Conservation (phyloP, 2,797 vertebrate genomes). For the Dryobates pubescens region DNA sequence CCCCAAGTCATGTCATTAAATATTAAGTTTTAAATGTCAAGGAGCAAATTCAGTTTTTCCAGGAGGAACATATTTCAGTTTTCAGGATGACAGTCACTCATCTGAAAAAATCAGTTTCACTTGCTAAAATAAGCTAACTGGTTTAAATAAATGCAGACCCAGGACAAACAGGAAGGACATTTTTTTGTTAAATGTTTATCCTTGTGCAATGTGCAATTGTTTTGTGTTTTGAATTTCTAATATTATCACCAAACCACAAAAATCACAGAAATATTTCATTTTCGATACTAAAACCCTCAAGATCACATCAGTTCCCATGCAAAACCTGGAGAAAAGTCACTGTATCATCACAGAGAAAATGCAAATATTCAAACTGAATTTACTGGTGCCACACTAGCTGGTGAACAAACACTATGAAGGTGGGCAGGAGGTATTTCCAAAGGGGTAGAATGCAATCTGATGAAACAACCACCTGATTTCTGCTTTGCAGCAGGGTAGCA, state of each 20-base stretch:
- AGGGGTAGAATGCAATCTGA: background rate
- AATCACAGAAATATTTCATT: background rate
- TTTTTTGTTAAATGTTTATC: constrained; percentile 36
- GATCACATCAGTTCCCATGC: background rate
- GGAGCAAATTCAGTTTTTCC: background rate
- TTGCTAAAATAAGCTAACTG: constrained; percentile 36
- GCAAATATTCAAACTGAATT: background rate
- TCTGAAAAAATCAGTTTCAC: constrained; percentile 33
- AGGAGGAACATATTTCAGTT: background rate
- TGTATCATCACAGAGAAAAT: background rate
- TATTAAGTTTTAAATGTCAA: background rate
- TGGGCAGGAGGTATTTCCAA: background rate
- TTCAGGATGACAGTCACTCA: background rate
- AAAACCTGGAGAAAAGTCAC: background rate
- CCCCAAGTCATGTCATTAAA: background rate
- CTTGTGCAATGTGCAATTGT: background rate
- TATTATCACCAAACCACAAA: constrained; percentile 30
- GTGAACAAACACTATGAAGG: background rate
- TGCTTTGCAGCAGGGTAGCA: background rate
- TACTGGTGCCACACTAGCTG: background rate
- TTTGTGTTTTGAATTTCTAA: constrained; percentile 15
- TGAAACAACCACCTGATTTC: background rate
- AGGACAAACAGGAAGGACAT: constrained; percentile 44
- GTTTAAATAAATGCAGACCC: constrained; percentile 23
- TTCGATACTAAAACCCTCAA: background rate